Evolutionary conservation across 2,888 invertebrate species (phyloP).

Genomic region (Oxyteleia sp.): DNA sequence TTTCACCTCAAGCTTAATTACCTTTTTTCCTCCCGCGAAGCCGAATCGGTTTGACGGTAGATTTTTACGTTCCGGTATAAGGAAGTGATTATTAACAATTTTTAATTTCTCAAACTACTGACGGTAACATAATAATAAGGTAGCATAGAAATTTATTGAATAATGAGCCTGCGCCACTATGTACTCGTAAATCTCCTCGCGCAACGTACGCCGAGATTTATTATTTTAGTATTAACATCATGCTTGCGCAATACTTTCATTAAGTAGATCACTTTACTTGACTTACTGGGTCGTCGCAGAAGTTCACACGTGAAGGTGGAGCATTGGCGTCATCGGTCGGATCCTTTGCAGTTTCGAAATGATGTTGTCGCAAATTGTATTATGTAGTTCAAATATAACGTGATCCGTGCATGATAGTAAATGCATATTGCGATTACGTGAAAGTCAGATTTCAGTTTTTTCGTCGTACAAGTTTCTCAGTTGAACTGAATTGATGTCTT

Average conservation of each 20-base stretch:
- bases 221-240: slow-evolving; percentile 49
- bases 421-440: not conserved
- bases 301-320: slow-evolving; percentile 49
- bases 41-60: too few species aligned
- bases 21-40: too few species aligned
- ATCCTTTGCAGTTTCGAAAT: slow-evolving; percentile 43
- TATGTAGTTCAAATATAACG: slow-evolving; percentile 9
- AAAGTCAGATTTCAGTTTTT: not conserved
- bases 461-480: not conserved
- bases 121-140: too few species aligned
- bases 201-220: slow-evolving; percentile 43
- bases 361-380: slow-evolving; percentile 27
- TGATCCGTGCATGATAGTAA: slow-evolving; percentile 4
- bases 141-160: too few species aligned
- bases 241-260: slow-evolving; percentile 55
- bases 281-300: slow-evolving; percentile 43
- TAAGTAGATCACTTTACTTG: slow-evolving; percentile 59
- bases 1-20: too few species aligned
- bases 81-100: too few species aligned
- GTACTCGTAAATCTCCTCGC: slow-evolving; percentile 43
- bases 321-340: slow-evolving; percentile 31
- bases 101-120: too few species aligned
- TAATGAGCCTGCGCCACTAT: slow-evolving; percentile 38
- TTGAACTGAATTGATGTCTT: not conserved
- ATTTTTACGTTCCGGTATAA: too few species aligned